Evolutionary conservation across 2,113 vertebrate genomes (phyloP), one percentile per base, ranked within the genome.

Genomic region (Strix uralensis): DNA sequence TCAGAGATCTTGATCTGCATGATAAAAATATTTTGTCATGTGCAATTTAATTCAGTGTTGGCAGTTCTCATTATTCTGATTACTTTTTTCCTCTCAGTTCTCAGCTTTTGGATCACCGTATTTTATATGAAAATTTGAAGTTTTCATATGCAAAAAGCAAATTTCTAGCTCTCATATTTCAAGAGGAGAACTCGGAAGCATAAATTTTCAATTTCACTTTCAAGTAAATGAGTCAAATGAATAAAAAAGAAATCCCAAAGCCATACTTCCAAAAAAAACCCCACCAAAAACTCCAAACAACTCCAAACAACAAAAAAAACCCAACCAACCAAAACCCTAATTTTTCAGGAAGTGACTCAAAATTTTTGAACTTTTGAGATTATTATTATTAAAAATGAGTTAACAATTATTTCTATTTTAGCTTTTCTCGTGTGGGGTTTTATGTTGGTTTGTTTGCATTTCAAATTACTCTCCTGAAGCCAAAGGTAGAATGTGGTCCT

Each of bases 21-120:
- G 70, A 96, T 92, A 84, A 92, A 92, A 91, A 91, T 95, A 89
- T 74, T 95, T 95, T 79, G 38, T 47, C 66, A 59, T 63, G 36
- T 94, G 89, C 40, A 49, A 65, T 91, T 94, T 84, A 79, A 81
- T 84, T 93, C 83, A 49, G 38, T 57, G 75, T 91, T 91, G 81
- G 51, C 65, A 74, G 70, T 83, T 93, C 77, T 95, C 23, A 23
- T 94, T 85, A 85, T 96, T 91, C 73, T 74, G 69, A 75, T 95
- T 83, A 46, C 40, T 63, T 91, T 85, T 54, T 38, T 16, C 26
- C 52, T 51, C 62, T 73, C 2, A 0, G 1, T 92, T 92, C 70
- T 81, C 40, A 61, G 49, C 84, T 86, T 32, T 40, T 69, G 72
- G 73, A 84, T 91, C 65, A 59, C 11, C 0, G 1, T 52, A 62